Percentiles rank a stretch among this genome's conserved stretches.
Evolutionary conservation across 2,113 vertebrate species (phyloP).

Genomic region (Tachysurus vachellii): DNA sequence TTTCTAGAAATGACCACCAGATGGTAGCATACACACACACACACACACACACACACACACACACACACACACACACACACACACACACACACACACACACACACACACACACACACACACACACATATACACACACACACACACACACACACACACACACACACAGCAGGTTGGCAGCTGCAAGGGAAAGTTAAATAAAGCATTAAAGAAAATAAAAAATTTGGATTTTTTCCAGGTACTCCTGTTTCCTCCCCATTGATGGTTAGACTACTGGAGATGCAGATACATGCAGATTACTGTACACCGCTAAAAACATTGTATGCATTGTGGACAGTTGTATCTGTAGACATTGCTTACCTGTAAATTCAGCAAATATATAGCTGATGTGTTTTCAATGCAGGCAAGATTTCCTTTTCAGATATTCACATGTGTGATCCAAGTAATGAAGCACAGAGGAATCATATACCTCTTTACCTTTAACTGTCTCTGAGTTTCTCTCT

Average conservation of each 20-base stretch:
- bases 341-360: too few species aligned
- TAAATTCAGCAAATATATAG: background rate
- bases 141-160: too few species aligned
- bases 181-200: background rate
- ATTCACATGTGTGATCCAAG: background rate
- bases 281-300: too few species aligned
- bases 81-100: too few species aligned
- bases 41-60: background rate
- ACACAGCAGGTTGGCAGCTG: too few species aligned
- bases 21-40: conserved; percentile 9
- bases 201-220: too few species aligned
- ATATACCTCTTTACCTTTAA: background rate
- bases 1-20: conserved; percentile 24
- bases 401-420: background rate
- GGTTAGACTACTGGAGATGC: too few species aligned
- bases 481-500: background rate
- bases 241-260: too few species aligned
- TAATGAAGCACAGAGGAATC: background rate
- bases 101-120: background rate
- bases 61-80: background rate
- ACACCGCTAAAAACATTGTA: too few species aligned
- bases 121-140: background rate
- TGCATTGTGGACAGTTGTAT: too few species aligned
- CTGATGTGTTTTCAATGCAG: background rate
- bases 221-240: too few species aligned